Evolutionary conservation across 2,888 invertebrate species (phyloP), one percentile per base, ranked within the genome.

Genomic region (Agonopterix heracliana): DNA sequence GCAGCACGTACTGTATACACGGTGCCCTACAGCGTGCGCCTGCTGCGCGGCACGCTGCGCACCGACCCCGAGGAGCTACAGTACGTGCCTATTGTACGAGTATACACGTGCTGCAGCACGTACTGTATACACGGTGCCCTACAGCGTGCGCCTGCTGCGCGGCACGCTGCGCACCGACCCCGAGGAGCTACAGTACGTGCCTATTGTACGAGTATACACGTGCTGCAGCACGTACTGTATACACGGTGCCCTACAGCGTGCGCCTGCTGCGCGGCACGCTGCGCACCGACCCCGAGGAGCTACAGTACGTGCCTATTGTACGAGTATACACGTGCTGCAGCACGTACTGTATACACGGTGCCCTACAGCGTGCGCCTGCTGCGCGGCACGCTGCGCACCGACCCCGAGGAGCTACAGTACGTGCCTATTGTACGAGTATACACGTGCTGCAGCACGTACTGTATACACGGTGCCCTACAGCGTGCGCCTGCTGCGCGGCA

Each of bases 191-290:
- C 70, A 76, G 78, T 79, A 36, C 61, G 77, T 66, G n/a, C n/a
- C n/a, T n/a, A 47, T 2, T 34, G 11, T 11, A 10, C n/a, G n/a
- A n/a, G 7, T 26, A 26, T 26, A 26, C 26, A 26, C 26, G 26
- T 7, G 5, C 5, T 26, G 7, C 5, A 7, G 26, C 7, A 1
- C 17, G 17, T 17, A 3, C 4, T 26, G 26, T 3, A 3, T 3
- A n/a, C n/a, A n/a, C n/a, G n/a, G 56, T 79, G 72, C 79, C 81
- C 45, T 84, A 74, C 78, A 71, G 73, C 66, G 66, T 82, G 74
- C 77, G 75, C 5, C 64, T 85, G 61, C 54, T 72, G 69, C 76
- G 72, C 49, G 80, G 78, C 63, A 68, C 74, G 56, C 67, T 79
- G 49, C 52, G 48, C 44, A 59, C 70, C 35, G 36, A 47, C 34